Evolutionary conservation across 2,888 invertebrate genomes (phyloP), one percentile per base, ranked within the genome.

Genomic region (Phanerotoma sp.): DNA sequence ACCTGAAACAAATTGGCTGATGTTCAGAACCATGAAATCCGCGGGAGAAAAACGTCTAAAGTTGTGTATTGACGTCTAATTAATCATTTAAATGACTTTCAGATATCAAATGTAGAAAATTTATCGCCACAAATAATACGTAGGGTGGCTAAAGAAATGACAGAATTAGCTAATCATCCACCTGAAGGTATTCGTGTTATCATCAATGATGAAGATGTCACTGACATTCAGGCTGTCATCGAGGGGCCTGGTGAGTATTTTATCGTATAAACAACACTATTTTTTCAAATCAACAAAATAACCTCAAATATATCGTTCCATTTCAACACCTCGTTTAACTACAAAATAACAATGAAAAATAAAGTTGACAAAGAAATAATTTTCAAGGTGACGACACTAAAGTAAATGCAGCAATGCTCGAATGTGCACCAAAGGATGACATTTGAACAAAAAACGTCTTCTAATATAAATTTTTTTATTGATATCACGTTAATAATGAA

Each of bases 81-180:
- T 5, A 42, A 3, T 28, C n/a, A 51, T 6, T 21, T 30, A 15
- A 33, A n/a, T 20, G 45, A 49, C 10, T 75, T 79, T 62, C 73
- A 87, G 86, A 89, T 91, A 83, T 92, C 92, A 66, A 93, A 93
- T 80, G 90, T 93, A 66, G 96, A 96, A 82, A 96, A 96, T 81
- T 83, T 96, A 69, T 93, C 95, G 60, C 96, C 96, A 61, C 95
- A 96, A 82, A 91, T 89, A 61, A 89, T 95, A 56, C 82, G 93
- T 61, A 86, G 90, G 70, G 90, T 96, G 63, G 86, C 89, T 64
- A 91, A 89, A 74, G 96, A 96, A 80, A 84, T 96, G 82, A 88
- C 88, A 69, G 89, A 89, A 65, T 81, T 97, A 71, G 85, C 86
- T 56, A 84, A 85, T 62, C 84, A 85, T 68, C 92, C 96, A 62